Evolutionary conservation across 2,113 vertebrate genomes (phyloP), one percentile per base, ranked within the genome.

Genomic region (Rhinopithecus roxellana): DNA sequence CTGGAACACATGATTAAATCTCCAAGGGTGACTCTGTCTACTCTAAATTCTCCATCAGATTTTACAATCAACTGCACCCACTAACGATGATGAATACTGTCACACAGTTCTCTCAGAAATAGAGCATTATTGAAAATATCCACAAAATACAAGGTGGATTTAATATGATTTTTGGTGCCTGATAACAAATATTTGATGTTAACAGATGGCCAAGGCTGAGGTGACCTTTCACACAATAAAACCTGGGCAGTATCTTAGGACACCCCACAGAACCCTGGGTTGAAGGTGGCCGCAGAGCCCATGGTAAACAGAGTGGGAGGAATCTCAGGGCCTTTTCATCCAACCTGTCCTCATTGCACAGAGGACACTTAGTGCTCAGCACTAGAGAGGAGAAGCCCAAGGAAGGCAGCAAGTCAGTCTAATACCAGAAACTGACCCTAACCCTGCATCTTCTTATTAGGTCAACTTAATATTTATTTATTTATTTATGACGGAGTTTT

Each of bases 21-120:
- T 79, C 67, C 70, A 32, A 35, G 25, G 40, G 81, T 0, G 0
- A 57, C 64, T 45, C 83, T 30, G 40, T 17, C 13, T 18, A 55
- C 80, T 88, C 35, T 30, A 72, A n/a, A 96, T 89, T 64, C 55
- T 84, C 75, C 32, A 59, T 92, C 69, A 57, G 35, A 79, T 84
- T 90, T 97, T 55, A 35, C 11, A 81, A 32, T 55, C 14, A 57
- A 35, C 67, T 50, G 43, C 0, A 10, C 32, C 40, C 18, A 40
- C 38, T 0, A n/a, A 40, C 38, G 10, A 55, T 16, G 48, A 57
- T 6, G 57, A 79, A 69, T 12, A 50, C 64, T 10, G 40, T 13
- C 75, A 45, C 13, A 35, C 52, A 78, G 43, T 43, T 67, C 88
- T 43, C 77, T 35, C n/a, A 27, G 48, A 88, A 75, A 90, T 61